Evolutionary conservation across 2,797 vertebrate genomes (phyloP).

Genomic region (Clarias fuscus): DNA sequence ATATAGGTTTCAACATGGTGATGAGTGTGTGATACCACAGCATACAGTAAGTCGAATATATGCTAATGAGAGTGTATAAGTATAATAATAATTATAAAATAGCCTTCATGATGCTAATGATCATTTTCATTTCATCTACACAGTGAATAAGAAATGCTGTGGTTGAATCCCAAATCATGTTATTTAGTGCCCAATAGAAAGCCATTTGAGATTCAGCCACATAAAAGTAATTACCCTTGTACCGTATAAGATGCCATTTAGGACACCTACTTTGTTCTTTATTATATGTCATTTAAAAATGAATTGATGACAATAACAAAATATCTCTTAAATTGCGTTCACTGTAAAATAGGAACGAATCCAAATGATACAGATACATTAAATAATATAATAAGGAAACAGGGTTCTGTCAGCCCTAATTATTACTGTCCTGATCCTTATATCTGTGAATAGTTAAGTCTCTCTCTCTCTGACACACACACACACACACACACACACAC

Average conservation of each 20-base stretch:
- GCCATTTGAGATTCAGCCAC: not conserved
- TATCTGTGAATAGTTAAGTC: not conserved
- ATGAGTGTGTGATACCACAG: not conserved
- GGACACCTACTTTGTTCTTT: too few relatives aligned
- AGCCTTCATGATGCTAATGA: not conserved
- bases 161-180: not conserved
- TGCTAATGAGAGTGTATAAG: not conserved
- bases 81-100: not conserved
- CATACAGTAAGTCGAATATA: too few relatives aligned
- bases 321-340: not conserved
- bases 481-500: not conserved
- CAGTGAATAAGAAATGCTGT: not conserved
- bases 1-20: not conserved
- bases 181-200: not conserved
- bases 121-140: not conserved
- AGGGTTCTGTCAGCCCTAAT: not conserved
- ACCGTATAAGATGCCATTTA: not conserved
- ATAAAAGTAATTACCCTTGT: not conserved
- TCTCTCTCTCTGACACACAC: not conserved
- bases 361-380: not conserved
- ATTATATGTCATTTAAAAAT: not conserved
- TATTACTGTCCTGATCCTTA: not conserved
- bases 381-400: not conserved
- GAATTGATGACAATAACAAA: not conserved
- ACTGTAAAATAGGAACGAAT: not conserved